Evolutionary conservation across 1,140 invertebrate species (phyloP).

Genomic region (Drosophila teissieri): DNA sequence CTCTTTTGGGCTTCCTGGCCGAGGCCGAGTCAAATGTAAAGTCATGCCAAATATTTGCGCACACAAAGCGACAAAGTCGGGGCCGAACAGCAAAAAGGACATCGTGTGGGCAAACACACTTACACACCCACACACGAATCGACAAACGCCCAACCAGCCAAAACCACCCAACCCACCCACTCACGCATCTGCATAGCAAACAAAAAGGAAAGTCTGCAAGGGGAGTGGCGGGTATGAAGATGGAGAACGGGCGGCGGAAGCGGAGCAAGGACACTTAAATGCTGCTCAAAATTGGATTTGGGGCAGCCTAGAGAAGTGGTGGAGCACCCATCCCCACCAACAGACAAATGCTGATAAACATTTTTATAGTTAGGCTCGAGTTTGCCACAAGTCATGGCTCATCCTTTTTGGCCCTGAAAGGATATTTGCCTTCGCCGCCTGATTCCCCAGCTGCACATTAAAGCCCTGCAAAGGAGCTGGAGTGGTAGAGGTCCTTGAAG

Average conservation of each 20-base stretch:
- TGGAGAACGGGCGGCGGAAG: conserved; percentile 39
- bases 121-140: conserved; percentile 6
- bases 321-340: not conserved
- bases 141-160: not conserved
- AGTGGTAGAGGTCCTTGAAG: conserved; percentile 1
- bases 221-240: not conserved
- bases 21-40: conserved; percentile 49
- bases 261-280: conserved; percentile 70
- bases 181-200: conserved; percentile 57
- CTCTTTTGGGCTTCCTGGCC: conserved; percentile 40
- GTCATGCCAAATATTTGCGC: conserved; percentile 69
- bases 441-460: conserved; percentile 80
- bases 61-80: conserved; percentile 55
- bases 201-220: conserved; percentile 40
- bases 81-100: conserved; percentile 47
- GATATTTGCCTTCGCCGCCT: conserved; percentile 25
- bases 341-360: conserved; percentile 62
- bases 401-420: conserved; percentile 44
- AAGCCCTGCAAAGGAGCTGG: conserved; percentile 15
- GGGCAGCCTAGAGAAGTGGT: conserved; percentile 47
- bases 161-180: not conserved
- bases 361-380: conserved; percentile 71
- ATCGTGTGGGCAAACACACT: conserved; percentile 39
- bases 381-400: conserved; percentile 76
- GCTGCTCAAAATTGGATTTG: conserved; percentile 80